Evolutionary conservation across 1,140 invertebrate species (phyloP).

Genomic region (Elymnias hypermnestra): DNA sequence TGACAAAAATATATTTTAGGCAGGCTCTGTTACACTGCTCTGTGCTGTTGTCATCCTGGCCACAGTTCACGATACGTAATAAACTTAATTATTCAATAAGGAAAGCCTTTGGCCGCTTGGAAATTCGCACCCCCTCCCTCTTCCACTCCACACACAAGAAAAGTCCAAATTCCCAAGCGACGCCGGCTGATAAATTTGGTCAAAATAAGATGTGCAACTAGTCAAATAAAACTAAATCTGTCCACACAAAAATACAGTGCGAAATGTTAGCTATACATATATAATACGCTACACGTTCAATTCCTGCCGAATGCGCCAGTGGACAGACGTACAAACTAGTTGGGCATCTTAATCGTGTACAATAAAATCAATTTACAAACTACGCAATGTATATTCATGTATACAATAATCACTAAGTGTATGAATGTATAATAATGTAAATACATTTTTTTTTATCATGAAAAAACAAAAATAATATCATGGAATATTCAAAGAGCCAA

Average conservation of each 20-base stretch:
- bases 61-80: slow-evolving; percentile 65
- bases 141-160: too few species aligned
- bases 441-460: slow-evolving; percentile 75
- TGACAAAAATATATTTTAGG: slow-evolving; percentile 77
- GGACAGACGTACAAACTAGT: slow-evolving; percentile 54
- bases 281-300: slow-evolving; percentile 56
- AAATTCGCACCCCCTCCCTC: slow-evolving; percentile 49
- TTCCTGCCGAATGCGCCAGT: slow-evolving; percentile 45
- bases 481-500: slow-evolving; percentile 77
- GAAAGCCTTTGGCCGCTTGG: too few species aligned
- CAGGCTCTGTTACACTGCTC: slow-evolving; percentile 73
- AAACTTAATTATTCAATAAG: slow-evolving; percentile 69
- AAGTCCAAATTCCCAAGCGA: slow-evolving; percentile 58
- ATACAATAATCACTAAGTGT: slow-evolving; percentile 74
- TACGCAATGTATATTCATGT: slow-evolving; percentile 75
- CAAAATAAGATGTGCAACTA: slow-evolving; percentile 69
- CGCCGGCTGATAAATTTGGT: slow-evolving; percentile 60
- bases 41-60: slow-evolving; percentile 72
- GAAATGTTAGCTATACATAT: slow-evolving; percentile 22
- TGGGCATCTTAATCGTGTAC: slow-evolving; percentile 67
- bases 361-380: slow-evolving; percentile 72
- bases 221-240: slow-evolving; percentile 27
- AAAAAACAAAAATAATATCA: slow-evolving; percentile 76
- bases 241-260: slow-evolving; percentile 20
- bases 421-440: slow-evolving; percentile 74